Conservation (phyloP, 2,888 invertebrate species). For the Ophion obscuratus region DNA sequence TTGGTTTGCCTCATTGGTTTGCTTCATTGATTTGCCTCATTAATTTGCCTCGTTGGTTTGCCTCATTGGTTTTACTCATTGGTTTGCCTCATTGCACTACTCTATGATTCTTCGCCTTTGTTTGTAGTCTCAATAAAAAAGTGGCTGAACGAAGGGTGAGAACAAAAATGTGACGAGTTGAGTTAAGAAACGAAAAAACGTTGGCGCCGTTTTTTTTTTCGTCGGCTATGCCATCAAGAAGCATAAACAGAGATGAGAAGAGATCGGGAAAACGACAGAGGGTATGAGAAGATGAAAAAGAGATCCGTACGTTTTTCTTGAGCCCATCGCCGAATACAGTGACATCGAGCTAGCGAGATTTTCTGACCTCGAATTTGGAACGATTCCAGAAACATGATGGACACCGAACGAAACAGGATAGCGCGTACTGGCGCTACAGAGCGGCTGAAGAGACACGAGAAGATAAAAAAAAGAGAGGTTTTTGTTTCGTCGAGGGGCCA, state of each 20-base stretch:
- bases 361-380: conserved; percentile 70
- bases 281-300: conserved; percentile 45
- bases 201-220: conserved; percentile 64
- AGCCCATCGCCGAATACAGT: conserved; percentile 16
- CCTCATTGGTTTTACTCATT: not conserved
- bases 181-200: conserved; percentile 56
- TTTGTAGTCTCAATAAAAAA: not conserved
- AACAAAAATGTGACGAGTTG: conserved; percentile 58
- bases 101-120: not conserved
- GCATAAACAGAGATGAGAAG: conserved; percentile 39
- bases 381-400: conserved; percentile 72
- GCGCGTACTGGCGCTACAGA: conserved; percentile 41
- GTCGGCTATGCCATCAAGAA: conserved; percentile 49
- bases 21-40: too few species aligned
- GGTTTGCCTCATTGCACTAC: too few species aligned
- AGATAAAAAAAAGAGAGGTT: conserved; percentile 25
- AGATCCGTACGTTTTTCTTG: conserved; percentile 50
- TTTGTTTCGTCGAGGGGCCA: conserved; percentile 34
- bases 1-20: too few species aligned
- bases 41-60: too few species aligned
- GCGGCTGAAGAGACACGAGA: conserved; percentile 14
- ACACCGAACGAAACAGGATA: conserved; percentile 71
- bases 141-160: conserved; percentile 16
- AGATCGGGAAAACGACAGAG: conserved; percentile 20
- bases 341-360: conserved; percentile 47